Evolutionary conservation across 2,797 vertebrate species (phyloP).

Genomic region (Phataginus tricuspis): DNA sequence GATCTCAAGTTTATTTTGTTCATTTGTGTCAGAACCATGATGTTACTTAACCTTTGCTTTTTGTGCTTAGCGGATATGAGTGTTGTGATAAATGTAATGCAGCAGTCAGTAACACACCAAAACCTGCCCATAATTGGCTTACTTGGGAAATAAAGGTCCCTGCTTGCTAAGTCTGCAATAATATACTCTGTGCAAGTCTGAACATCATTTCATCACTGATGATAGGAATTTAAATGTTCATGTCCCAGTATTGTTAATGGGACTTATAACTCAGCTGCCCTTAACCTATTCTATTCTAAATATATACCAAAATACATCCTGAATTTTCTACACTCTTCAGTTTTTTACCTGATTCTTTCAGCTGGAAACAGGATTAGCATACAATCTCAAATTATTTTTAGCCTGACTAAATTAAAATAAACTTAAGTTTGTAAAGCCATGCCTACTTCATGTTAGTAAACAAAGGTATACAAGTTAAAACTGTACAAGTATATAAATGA

Average conservation of each 20-base stretch:
- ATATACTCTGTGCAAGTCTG: slow-evolving; percentile 31
- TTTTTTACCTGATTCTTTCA: background rate
- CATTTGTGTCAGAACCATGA: slow-evolving; percentile 50
- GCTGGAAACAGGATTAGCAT: slow-evolving; percentile 10
- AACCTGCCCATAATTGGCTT: slow-evolving; percentile 39
- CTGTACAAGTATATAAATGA: slow-evolving; percentile 46
- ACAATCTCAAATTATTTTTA: slow-evolving; percentile 48
- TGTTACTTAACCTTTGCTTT: slow-evolving; percentile 76
- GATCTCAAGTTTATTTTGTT: slow-evolving; percentile 69
- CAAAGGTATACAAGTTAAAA: slow-evolving; percentile 77
- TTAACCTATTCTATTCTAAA: slow-evolving; percentile 29
- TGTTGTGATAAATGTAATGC: slow-evolving; percentile 48
- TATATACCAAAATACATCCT: slow-evolving; percentile 59
- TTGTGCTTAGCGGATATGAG: slow-evolving; percentile 56
- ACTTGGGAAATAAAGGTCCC: slow-evolving; percentile 59
- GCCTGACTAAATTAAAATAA: slow-evolving; percentile 75
- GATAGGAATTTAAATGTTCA: slow-evolving; percentile 58
- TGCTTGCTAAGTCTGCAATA: slow-evolving; percentile 66
- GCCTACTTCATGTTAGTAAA: slow-evolving; percentile 54
- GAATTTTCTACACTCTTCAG: slow-evolving; percentile 31
- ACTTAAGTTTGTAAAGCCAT: slow-evolving; percentile 75
- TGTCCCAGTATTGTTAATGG: slow-evolving; percentile 59
- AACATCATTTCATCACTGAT: slow-evolving; percentile 44
- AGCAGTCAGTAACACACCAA: slow-evolving; percentile 65
- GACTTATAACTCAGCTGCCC: slow-evolving; percentile 21